Evolutionary conservation across 2,113 vertebrate genomes (phyloP).

Genomic region (Sitta europaea): DNA sequence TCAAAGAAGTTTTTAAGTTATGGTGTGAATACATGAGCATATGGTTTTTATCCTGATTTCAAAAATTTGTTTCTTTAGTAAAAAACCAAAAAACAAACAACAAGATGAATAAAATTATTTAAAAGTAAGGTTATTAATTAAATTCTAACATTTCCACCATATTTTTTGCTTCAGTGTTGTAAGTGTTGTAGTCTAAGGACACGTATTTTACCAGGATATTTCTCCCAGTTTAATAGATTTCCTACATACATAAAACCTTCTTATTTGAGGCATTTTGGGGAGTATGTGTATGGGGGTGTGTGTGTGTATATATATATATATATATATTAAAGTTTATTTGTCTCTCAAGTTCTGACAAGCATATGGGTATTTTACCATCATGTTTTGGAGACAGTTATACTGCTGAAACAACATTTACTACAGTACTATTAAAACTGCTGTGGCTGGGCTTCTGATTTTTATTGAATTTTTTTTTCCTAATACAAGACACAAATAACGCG

Average conservation of each 20-base stretch:
- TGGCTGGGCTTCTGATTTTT: background rate
- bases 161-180: background rate
- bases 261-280: background rate
- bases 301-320: background rate
- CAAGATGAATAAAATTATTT: background rate
- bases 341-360: background rate
- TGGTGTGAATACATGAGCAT: background rate
- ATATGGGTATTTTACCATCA: background rate
- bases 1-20: background rate
- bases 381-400: background rate
- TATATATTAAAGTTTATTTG: background rate
- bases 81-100: background rate
- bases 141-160: background rate
- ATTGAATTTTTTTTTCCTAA: background rate
- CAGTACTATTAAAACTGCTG: background rate
- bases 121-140: background rate
- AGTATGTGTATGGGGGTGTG: fast-evolving
- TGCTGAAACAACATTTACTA: background rate
- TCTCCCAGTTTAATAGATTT: background rate
- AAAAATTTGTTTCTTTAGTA: background rate
- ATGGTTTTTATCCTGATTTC: background rate
- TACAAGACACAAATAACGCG: background rate
- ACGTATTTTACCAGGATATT: background rate
- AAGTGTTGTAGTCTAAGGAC: background rate
- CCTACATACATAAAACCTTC: background rate